Conservation (phyloP, 1,140 invertebrate species). For the Panagrolaimus sp. region DNA sequence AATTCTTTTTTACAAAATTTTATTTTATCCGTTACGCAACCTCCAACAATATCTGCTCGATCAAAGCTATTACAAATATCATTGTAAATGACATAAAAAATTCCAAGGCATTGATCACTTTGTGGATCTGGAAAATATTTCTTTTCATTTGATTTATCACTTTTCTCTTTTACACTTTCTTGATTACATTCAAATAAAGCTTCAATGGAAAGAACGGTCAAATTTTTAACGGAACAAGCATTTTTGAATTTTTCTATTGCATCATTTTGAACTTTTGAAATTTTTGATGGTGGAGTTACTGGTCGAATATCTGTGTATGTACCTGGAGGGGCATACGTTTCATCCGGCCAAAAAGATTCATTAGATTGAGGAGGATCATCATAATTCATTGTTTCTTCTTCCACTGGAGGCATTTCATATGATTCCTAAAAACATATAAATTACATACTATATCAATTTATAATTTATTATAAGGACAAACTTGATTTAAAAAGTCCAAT, state of each 20-base stretch:
- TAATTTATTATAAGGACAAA: too few species aligned
- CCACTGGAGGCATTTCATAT: too few species aligned
- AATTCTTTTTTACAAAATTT: neutral
- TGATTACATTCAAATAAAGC: neutral
- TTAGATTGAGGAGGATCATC: too few species aligned
- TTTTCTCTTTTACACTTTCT: neutral
- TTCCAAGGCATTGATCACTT: constrained; percentile 16
- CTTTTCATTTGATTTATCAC: neutral
- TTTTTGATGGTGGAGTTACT: neutral
- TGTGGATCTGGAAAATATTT: constrained; percentile 16
- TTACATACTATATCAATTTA: too few species aligned
- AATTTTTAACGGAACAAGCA: neutral
- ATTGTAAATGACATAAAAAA: constrained; percentile 19
- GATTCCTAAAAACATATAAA: too few species aligned
- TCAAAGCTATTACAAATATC: constrained; percentile 4
- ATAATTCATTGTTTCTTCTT: too few species aligned
- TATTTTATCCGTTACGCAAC: neutral
- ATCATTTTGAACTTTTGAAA: neutral
- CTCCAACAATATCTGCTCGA: neutral
- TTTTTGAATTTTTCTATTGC: neutral
- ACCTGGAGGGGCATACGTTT: neutral
- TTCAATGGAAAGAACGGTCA: neutral
- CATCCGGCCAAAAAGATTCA: neutral
- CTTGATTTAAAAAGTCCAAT: too few species aligned
- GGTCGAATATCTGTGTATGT: neutral